These are phyloP conservation scores for Melanotaenia duboulayi DNA, from an alignment of 2,113 vertebrate species.

Conservation along the genomic window DNA sequence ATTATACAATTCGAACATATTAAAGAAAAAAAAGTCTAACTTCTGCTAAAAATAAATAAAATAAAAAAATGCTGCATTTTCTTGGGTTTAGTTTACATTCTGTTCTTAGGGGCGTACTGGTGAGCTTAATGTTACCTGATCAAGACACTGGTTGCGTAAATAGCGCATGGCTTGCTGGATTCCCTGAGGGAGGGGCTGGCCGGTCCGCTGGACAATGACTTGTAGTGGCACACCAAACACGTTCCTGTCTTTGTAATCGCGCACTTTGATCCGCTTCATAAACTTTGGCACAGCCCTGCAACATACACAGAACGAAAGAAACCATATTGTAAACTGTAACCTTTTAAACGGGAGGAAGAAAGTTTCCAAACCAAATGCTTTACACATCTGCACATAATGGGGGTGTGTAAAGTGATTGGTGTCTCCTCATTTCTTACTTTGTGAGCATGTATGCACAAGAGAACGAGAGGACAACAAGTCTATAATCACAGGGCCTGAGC, in stretches of 20 bases:
- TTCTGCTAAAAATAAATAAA: not conserved
- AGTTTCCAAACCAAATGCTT: conserved; percentile 26
- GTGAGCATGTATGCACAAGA: not conserved
- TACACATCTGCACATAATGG: conserved; percentile 36
- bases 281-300: conserved; percentile 98
- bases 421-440: conserved; percentile 15
- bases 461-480: conserved; percentile 21
- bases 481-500: conserved; percentile 35
- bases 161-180: conserved; percentile 96
- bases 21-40: not conserved
- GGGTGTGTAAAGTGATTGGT: not conserved
- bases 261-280: conserved; percentile 97
- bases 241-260: conserved; percentile 94
- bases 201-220: conserved; percentile 93
- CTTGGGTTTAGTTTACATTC: not conserved
- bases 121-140: conserved; percentile 86
- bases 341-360: not conserved
- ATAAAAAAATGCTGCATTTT: not conserved
- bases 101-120: not conserved
- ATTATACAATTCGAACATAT: conserved; percentile 22
- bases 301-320: conserved; percentile 47
- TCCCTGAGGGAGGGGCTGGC: conserved; percentile 94
- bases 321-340: not conserved
- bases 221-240: conserved; percentile 96
- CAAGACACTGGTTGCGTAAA: conserved; percentile 91